Evolutionary conservation across 2,113 vertebrate species (phyloP).

Genomic region (Rhinoderma darwinii): DNA sequence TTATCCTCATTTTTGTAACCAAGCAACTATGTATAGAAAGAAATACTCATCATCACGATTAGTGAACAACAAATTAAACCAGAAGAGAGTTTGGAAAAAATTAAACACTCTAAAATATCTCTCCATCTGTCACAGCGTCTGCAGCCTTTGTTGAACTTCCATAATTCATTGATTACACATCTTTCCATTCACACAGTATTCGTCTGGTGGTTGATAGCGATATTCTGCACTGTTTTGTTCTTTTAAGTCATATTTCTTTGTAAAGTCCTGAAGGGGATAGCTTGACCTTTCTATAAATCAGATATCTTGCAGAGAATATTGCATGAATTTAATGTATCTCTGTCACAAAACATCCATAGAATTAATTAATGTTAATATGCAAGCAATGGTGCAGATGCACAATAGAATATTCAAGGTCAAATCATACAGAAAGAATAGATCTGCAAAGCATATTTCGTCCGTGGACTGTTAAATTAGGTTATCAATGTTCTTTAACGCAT

Average conservation of each 20-base stretch:
- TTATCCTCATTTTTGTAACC: neutral
- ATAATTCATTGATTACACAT: conserved; percentile 4
- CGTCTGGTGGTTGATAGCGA: neutral
- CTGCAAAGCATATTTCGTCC: neutral
- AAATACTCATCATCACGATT: conserved; percentile 4
- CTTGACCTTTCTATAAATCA: conserved; percentile 26
- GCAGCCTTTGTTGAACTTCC: conserved; percentile 22
- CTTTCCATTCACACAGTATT: neutral
- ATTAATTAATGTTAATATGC: conserved; percentile 14
- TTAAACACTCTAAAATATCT: neutral
- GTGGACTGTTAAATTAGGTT: neutral
- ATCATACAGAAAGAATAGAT: neutral
- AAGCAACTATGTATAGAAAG: neutral
- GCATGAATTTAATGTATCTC: neutral
- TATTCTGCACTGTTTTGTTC: conserved; percentile 21
- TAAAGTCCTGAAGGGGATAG: neutral
- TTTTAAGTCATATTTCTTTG: conserved; percentile 5
- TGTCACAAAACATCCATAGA: conserved; percentile 23
- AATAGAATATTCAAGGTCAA: conserved; percentile 25
- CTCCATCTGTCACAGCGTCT: conserved; percentile 18
- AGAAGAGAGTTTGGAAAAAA: neutral
- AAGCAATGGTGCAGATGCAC: neutral
- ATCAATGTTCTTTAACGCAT: neutral
- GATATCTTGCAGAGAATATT: neutral
- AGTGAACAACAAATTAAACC: conserved; percentile 6